Conservation (phyloP, 2,797 vertebrate species). For the Halcyon badia region DNA sequence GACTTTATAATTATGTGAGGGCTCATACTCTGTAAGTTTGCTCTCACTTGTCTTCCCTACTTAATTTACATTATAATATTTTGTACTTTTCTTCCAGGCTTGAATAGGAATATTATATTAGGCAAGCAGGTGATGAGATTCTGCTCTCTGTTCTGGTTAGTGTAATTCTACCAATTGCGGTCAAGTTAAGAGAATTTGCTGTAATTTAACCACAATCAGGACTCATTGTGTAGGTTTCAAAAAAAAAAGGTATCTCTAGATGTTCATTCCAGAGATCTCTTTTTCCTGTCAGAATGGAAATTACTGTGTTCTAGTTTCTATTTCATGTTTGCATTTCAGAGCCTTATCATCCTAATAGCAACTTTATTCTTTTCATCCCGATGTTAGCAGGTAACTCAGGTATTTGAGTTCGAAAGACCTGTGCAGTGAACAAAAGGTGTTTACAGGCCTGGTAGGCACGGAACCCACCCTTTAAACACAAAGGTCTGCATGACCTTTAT, state of each 20-base stretch:
- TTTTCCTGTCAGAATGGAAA: neutral
- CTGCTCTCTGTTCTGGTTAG: neutral
- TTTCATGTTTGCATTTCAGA: neutral
- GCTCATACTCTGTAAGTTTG: constrained; percentile 53
- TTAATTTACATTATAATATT: constrained; percentile 61
- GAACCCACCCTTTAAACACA: neutral
- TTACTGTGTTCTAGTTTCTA: neutral
- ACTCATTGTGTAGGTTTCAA: neutral
- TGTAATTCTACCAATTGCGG: neutral
- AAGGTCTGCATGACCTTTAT: neutral
- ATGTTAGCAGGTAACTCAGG: neutral
- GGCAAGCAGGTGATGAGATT: constrained; percentile 5
- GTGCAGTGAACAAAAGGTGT: neutral
- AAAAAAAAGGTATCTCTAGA: neutral
- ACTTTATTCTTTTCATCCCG: neutral
- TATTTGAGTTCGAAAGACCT: neutral
- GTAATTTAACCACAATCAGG: constrained; percentile 10
- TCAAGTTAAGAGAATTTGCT: neutral
- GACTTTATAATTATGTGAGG: constrained; percentile 60
- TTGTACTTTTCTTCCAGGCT: constrained; percentile 45
- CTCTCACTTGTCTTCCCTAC: constrained; percentile 47
- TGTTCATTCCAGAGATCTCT: neutral
- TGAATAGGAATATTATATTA: constrained; percentile 49
- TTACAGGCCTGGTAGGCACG: neutral
- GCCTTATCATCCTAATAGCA: neutral